phyloP scores from a whole-genome alignment of 2,113 vertebrate species.

The Hymenochirus boettgeri region DNA sequence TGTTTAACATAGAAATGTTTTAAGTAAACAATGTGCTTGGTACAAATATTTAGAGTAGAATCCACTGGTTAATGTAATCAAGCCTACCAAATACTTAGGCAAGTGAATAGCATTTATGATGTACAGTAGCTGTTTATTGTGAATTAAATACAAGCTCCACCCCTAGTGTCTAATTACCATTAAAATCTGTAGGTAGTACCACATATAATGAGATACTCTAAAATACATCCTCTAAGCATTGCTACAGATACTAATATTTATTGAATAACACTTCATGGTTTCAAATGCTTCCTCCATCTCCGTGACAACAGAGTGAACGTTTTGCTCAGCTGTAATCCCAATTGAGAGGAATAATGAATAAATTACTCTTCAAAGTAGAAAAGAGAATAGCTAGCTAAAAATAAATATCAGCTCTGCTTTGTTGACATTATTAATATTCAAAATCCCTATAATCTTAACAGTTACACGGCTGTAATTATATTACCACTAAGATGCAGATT shows the following conservation, averaged over 20 bases:
- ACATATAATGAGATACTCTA: constrained; percentile 47
- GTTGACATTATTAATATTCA: constrained; percentile 50
- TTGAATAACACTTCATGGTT: constrained; percentile 52
- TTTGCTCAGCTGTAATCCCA: constrained; percentile 44
- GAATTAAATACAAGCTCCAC: constrained; percentile 44
- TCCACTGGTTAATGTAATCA: background rate
- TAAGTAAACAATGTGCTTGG: no score
- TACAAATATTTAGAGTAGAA: background rate
- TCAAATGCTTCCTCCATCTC: constrained; percentile 45
- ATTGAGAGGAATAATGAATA: constrained; percentile 49
- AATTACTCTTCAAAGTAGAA: constrained; percentile 48
- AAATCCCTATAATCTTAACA: constrained; percentile 37
- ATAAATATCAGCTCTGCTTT: constrained; percentile 48
- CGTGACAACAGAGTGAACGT: constrained; percentile 41
- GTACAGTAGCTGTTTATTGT: constrained; percentile 50
- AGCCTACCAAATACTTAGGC: constrained; percentile 8
- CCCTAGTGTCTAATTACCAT: constrained; percentile 47
- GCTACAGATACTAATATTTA: constrained; percentile 52
- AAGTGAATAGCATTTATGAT: constrained; percentile 43
- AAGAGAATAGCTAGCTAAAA: constrained; percentile 50
- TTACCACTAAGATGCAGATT: constrained; percentile 32
- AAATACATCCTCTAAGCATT: constrained; percentile 50
- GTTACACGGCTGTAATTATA: constrained; percentile 36
- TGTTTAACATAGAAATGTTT: no score
- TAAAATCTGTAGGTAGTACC: constrained; percentile 45